Evolutionary conservation across 2,113 vertebrate genomes (phyloP), one percentile per base, ranked within the genome.

Genomic region (Enhydra lutris): DNA sequence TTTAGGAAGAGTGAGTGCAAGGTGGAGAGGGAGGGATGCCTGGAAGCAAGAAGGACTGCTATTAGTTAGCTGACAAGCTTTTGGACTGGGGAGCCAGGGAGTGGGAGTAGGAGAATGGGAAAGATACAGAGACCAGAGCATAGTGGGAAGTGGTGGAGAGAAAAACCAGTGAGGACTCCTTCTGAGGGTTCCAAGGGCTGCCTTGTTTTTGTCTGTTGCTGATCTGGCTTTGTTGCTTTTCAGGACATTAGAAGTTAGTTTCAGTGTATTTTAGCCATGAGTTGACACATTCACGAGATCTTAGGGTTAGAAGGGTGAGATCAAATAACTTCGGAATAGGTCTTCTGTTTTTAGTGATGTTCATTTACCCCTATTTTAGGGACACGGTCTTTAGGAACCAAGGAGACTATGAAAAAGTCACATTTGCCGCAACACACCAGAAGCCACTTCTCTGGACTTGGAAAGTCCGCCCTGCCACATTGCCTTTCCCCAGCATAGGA

Each of bases 291-390:
- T 80, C 18, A 36, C n/a, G 69, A 45, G 34, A 18, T 85, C n/a
- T 95, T 57, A 61, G 67, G 36, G 3, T 67, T 93, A 67, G 57
- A 74, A n/a, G 67, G 17, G 29, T 57, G 47, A 42, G 52, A 69
- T 47, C 50, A 52, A 21, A 36, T 65, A 55, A 80, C 31, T 79
- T 91, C 92, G 83, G 91, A 78, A 81, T 11, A 59, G 10, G n/a
- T 52, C n/a, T 52, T 82, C 65, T 82, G 59, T 57, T 93, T 83
- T 90, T 11, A 74, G 55, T 39, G 73, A 91, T 94, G 17, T 36
- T 74, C 50, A 34, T 47, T 78, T 91, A 36, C 71, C 29, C 18
- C 47, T 89, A 1, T 39, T 73, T 93, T 89, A 42, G 34, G 84
- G 89, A 82, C 42, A 31, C 17, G 47, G 26, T 67, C 9, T 88